These are phyloP conservation scores for Cynopterus sphinx DNA, from an alignment of 2,797 vertebrate species.

Conservation along the genomic window DNA sequence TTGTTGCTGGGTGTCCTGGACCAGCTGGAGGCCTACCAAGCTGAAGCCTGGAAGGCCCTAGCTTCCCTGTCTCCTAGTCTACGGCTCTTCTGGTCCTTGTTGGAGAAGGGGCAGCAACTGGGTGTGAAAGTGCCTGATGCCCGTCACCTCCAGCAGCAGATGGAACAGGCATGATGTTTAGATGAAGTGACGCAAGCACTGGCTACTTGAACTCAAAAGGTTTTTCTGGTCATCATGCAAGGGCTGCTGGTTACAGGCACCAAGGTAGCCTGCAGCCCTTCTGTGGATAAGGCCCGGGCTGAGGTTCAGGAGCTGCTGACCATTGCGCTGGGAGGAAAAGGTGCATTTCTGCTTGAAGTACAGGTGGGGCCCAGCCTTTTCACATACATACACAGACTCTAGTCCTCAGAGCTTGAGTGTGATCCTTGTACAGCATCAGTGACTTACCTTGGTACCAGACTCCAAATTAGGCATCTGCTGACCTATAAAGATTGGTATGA, in stretches of 20 bases:
- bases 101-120: too few species aligned
- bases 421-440: neutral
- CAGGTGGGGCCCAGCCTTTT: conserved; percentile 81
- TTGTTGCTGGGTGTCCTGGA: too few species aligned
- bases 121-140: conserved; percentile 88
- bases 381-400: neutral
- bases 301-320: conserved; percentile 94
- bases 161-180: conserved; percentile 92
- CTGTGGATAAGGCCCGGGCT: conserved; percentile 92
- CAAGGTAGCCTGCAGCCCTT: conserved; percentile 89
- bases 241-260: conserved; percentile 90
- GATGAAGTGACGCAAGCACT: conserved; percentile 90
- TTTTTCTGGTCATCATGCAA: conserved; percentile 89
- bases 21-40: too few species aligned
- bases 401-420: neutral
- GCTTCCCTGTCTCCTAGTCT: too few species aligned
- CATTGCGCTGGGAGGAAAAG: too few species aligned
- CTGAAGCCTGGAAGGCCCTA: too few species aligned
- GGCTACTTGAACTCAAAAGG: conserved; percentile 84
- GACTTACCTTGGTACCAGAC: neutral
- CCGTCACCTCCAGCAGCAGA: conserved; percentile 85
- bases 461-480: neutral
- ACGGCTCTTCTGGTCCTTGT: too few species aligned
- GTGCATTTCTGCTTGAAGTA: conserved; percentile 93
- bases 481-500: neutral